A percentile compares a stretch with the other conserved stretches of the same genome.
These are phyloP conservation scores for Garrulus glandarius DNA, from an alignment of 2,797 vertebrate species.

Conservation along the genomic window DNA sequence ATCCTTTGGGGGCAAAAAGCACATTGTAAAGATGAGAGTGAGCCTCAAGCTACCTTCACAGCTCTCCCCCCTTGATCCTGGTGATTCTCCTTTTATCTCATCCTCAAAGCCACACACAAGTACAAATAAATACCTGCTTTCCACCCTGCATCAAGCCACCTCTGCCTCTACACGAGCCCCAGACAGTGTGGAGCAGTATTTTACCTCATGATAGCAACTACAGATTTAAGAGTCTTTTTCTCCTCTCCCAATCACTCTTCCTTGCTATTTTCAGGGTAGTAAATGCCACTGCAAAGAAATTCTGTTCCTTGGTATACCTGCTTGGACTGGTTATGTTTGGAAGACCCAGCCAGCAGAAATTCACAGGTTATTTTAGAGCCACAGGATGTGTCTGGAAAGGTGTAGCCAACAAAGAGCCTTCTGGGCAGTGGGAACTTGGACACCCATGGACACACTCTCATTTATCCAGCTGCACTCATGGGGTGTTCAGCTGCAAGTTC, in stretches of 20 bases:
- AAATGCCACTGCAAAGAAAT: background rate
- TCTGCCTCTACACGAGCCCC: background rate
- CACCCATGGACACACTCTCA: background rate
- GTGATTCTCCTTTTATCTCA: background rate
- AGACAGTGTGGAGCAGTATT: background rate
- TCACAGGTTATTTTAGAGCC: background rate
- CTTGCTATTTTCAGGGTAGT: background rate
- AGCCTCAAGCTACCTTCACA: background rate
- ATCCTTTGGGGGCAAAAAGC: background rate
- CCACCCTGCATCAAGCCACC: background rate
- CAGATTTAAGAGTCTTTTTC: fast-evolving
- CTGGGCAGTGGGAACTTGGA: background rate
- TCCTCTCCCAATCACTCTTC: background rate
- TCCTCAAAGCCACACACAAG: background rate
- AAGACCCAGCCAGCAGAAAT: background rate
- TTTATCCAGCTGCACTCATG: background rate
- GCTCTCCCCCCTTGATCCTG: background rate
- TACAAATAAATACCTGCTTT: background rate
- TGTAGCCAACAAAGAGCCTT: background rate
- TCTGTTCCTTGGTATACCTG: background rate
- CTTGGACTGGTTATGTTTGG: background rate
- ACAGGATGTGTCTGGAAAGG: background rate
- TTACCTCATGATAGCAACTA: background rate
- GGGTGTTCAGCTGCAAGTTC: background rate
- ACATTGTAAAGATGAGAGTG: background rate